Evolutionary conservation across 2,888 invertebrate species (phyloP).

Genomic region (Rhyacophila evoluta): DNA sequence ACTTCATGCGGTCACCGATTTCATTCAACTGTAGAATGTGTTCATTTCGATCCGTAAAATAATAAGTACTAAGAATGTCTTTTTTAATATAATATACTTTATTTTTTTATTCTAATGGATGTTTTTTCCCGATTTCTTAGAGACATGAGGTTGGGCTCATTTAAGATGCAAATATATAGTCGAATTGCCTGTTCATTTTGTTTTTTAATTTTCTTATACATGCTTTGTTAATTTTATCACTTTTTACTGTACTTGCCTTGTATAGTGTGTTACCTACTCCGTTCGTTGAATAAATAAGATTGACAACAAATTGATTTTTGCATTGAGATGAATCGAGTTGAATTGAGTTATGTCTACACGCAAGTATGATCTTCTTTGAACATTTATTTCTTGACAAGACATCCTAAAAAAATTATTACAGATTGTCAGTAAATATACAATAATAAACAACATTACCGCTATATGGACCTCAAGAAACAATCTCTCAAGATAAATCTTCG

Average conservation of each 20-base stretch:
- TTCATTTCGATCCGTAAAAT: not conserved
- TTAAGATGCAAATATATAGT: conserved; percentile 22
- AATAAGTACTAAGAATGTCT: not conserved
- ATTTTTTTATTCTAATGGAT: conserved; percentile 14
- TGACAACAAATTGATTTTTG: conserved; percentile 29
- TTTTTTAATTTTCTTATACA: not conserved
- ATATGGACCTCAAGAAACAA: no score
- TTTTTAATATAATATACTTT: conserved; percentile 19
- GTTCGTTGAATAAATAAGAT: conserved; percentile 38
- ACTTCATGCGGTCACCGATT: conserved; percentile 27
- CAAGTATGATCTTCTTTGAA: no score
- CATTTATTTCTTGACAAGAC: no score
- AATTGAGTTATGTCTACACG: no score
- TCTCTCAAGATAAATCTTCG: no score
- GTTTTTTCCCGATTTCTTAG: not conserved
- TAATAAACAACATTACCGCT: no score
- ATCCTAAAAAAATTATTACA: no score
- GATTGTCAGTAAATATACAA: no score
- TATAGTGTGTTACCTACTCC: conserved; percentile 33
- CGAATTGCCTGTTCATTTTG: conserved; percentile 8
- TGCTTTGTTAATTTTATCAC: conserved; percentile 26
- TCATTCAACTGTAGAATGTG: conserved; percentile 13
- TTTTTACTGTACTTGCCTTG: conserved; percentile 36
- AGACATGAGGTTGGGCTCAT: conserved; percentile 17
- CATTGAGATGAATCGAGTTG: no score